phyloP scores from a whole-genome alignment of 2,113 vertebrate species.

The Myxocyprinus asiaticus region DNA sequence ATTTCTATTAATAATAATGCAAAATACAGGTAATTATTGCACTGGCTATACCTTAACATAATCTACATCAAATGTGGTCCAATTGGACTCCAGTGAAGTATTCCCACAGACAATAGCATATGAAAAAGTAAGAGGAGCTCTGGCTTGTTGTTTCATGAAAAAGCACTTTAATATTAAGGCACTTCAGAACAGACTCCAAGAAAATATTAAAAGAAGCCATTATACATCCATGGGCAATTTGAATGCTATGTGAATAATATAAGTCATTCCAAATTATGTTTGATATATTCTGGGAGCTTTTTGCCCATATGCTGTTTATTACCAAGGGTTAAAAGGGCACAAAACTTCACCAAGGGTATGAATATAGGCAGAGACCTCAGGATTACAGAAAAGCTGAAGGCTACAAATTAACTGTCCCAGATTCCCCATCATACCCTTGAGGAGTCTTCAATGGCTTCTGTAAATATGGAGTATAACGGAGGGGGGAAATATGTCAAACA shows the following conservation, averaged over 20 bases:
- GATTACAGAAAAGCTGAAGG: slow-evolving; percentile 44
- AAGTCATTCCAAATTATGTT: too few relatives aligned
- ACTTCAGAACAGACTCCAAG: slow-evolving; percentile 44
- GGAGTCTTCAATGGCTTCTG: slow-evolving; percentile 42
- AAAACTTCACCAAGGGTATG: too few relatives aligned
- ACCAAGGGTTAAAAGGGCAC: not conserved
- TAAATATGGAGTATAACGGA: slow-evolving; percentile 42
- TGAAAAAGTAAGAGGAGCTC: slow-evolving; percentile 5
- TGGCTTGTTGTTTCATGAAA: not conserved
- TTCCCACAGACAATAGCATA: not conserved
- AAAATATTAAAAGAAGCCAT: slow-evolving; percentile 11
- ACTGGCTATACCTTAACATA: too few relatives aligned
- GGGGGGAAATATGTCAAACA: slow-evolving; percentile 37
- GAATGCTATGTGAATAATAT: not conserved
- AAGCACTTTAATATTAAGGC: slow-evolving; percentile 32
- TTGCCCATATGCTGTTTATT: too few relatives aligned
- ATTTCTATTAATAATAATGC: too few relatives aligned
- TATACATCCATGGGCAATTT: not conserved
- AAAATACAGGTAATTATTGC: too few relatives aligned
- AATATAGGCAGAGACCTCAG: slow-evolving; percentile 20
- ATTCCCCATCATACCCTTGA: slow-evolving; percentile 32
- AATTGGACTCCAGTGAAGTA: not conserved
- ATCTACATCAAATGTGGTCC: not conserved
- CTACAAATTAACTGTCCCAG: slow-evolving; percentile 37
- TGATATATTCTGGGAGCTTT: too few relatives aligned